Percentiles rank a stretch among this genome's conserved stretches.
phyloP scores from a whole-genome alignment of 2,888 invertebrate genomes.

The Lathronympha strigana region DNA sequence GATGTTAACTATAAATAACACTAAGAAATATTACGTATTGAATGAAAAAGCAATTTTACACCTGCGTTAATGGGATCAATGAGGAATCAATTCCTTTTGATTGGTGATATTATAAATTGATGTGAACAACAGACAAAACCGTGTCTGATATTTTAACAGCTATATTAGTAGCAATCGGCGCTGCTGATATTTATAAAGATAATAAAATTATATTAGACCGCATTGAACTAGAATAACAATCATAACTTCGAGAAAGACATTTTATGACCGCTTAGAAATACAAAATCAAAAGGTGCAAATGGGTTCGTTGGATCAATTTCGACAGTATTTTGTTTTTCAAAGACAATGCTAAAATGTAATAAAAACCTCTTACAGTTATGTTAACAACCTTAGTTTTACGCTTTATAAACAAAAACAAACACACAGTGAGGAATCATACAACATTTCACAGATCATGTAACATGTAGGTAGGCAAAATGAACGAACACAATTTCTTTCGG shows the following conservation, averaged over 20 bases:
- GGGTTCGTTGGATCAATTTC: background rate
- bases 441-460: constrained; percentile 30
- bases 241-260: background rate
- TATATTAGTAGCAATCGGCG: constrained; percentile 49
- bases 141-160: constrained; percentile 60
- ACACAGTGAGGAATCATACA: background rate
- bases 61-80: constrained; percentile 57
- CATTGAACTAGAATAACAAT: constrained; percentile 1
- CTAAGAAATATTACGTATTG: constrained; percentile 53
- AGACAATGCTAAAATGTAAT: too few species aligned
- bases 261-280: background rate
- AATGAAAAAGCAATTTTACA: constrained; percentile 64
- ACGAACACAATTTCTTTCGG: constrained; percentile 54
- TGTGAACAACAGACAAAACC: constrained; percentile 56
- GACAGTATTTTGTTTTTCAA: too few species aligned
- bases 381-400: background rate
- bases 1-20: constrained; percentile 74
- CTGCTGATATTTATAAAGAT: constrained; percentile 46
- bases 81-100: constrained; percentile 63
- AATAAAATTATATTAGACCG: constrained; percentile 43
- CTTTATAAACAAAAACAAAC: background rate
- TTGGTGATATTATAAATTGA: constrained; percentile 60
- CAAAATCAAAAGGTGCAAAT: background rate
- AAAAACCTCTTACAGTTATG: too few species aligned
- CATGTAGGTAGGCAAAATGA: constrained; percentile 45